Conservation (phyloP, 2,113 vertebrate species). For the Lagopus muta region DNA sequence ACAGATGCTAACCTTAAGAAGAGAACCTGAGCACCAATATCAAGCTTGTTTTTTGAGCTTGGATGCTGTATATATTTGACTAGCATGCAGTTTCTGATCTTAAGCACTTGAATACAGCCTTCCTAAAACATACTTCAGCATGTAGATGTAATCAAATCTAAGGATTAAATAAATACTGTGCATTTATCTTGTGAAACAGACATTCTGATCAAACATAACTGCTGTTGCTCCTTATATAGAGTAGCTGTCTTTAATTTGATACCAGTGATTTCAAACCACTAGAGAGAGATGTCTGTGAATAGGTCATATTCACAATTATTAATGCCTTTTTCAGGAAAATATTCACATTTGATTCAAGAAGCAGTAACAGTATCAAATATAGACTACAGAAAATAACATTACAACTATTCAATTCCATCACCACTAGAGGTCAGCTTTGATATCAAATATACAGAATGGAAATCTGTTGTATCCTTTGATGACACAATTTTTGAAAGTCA, state of each 20-base stretch:
- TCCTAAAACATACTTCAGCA: neutral
- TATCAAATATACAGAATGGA: neutral
- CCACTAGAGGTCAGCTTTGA: slow-evolving; percentile 42
- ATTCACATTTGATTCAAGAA: neutral
- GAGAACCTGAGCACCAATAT: neutral
- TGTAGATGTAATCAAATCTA: neutral
- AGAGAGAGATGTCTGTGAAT: neutral
- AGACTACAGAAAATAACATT: neutral
- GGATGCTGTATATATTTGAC: neutral
- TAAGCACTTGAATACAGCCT: neutral
- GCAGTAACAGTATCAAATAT: neutral
- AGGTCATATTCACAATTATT: neutral
- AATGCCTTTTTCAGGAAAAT: neutral
- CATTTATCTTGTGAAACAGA: neutral
- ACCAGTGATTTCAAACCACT: neutral
- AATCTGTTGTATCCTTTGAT: neutral
- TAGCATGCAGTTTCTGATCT: neutral
- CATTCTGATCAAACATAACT: neutral
- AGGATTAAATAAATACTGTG: neutral
- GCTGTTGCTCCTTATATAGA: neutral
- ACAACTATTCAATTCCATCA: neutral
- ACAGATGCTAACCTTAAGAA: neutral
- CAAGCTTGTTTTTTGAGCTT: neutral
- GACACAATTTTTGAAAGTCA: neutral
- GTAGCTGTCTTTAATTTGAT: neutral